Percentiles rank a stretch among this genome's conserved stretches.
phyloP scores from a whole-genome alignment of 2,888 invertebrate genomes.

The Sisyra nigra region DNA sequence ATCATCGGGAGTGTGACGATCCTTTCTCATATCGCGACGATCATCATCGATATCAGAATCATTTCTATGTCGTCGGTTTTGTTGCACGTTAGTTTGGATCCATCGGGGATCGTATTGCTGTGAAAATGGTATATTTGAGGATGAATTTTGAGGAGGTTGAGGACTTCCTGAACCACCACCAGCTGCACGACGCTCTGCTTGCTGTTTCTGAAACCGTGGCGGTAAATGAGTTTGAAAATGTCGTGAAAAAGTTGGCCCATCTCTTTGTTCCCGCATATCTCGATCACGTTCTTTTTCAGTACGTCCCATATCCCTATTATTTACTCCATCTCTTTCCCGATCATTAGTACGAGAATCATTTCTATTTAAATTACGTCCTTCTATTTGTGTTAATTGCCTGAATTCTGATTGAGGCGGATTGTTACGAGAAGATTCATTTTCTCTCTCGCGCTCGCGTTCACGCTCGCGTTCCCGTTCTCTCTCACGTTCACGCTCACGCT shows the following conservation, averaged over 20 bases:
- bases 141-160: slow-evolving; percentile 11
- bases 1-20: slow-evolving; percentile 15
- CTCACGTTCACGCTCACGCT: slow-evolving; percentile 15
- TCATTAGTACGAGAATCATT: slow-evolving; percentile 21
- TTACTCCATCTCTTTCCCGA: slow-evolving; percentile 24
- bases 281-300: slow-evolving; percentile 21
- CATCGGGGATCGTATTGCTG: slow-evolving; percentile 20
- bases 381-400: slow-evolving; percentile 27
- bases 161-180: slow-evolving; percentile 7
- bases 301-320: slow-evolving; percentile 15
- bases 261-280: slow-evolving; percentile 33
- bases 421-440: slow-evolving; percentile 6
- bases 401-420: slow-evolving; percentile 14
- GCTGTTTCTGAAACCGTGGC: slow-evolving; percentile 70
- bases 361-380: slow-evolving; percentile 20
- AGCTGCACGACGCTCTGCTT: slow-evolving; percentile 34
- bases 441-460: slow-evolving; percentile 21
- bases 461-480: slow-evolving; percentile 20
- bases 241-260: slow-evolving; percentile 46
- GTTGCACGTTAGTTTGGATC: slow-evolving; percentile 12
- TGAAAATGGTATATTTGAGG: slow-evolving; percentile 16
- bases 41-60: slow-evolving; percentile 19
- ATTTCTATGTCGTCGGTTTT: slow-evolving; percentile 9
- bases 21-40: slow-evolving; percentile 17
- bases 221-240: slow-evolving; percentile 72